A percentile compares a stretch with the other conserved stretches of the same genome.
Evolutionary conservation across 2,113 vertebrate genomes (phyloP).

Genomic region (Cygnus buccinator): DNA sequence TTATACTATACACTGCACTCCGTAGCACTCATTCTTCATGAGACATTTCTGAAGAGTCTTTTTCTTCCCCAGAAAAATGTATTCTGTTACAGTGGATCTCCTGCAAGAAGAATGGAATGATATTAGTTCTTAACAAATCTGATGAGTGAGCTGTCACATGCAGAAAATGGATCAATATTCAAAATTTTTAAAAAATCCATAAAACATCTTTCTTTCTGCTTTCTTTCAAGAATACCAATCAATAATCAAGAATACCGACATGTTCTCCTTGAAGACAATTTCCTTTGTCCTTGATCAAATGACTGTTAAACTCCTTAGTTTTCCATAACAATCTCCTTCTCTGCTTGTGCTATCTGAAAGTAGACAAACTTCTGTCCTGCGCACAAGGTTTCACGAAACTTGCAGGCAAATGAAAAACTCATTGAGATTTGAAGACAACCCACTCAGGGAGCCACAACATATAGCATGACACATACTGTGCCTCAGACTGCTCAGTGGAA

Average conservation of each 20-base stretch:
- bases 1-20: background rate
- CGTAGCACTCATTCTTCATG: background rate
- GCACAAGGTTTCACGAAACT: background rate
- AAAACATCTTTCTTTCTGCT: background rate
- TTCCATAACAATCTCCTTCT: background rate
- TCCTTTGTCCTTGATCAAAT: background rate
- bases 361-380: background rate
- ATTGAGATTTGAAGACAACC: background rate
- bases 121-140: background rate
- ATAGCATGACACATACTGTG: background rate
- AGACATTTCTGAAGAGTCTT: background rate
- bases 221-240: background rate
- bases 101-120: background rate
- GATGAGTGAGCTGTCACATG: background rate
- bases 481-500: background rate
- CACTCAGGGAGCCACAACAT: background rate
- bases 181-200: background rate
- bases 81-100: background rate
- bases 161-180: background rate
- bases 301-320: background rate
- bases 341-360: background rate
- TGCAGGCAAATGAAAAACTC: conserved; percentile 36
- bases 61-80: background rate
- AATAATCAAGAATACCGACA: background rate
- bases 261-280: background rate